A percentile compares a stretch with the other conserved stretches of the same genome.
Evolutionary conservation across 1,140 invertebrate genomes (phyloP).

Genomic region (Ceratina calcarata): DNA sequence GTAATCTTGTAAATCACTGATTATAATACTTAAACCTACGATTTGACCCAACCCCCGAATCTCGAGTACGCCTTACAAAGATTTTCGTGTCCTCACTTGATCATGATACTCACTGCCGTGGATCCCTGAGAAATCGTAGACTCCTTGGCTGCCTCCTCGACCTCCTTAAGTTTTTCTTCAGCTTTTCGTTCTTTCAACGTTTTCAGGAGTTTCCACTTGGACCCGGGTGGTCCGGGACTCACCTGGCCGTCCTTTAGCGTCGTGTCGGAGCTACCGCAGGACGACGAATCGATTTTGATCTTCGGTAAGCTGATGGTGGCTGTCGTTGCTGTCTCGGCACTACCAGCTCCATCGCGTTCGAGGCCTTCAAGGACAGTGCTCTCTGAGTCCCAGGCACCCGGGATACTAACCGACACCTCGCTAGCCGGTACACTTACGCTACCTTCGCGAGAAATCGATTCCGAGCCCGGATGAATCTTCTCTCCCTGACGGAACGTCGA

Average conservation of each 20-base stretch:
- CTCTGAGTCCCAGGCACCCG: conserved; percentile 75
- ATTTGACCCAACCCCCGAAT: conserved; percentile 66
- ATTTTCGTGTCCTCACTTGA: conserved; percentile 78
- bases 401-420: conserved; percentile 76
- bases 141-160: conserved; percentile 83
- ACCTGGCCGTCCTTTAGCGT: conserved; percentile 77
- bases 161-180: conserved; percentile 89
- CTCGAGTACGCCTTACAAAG: conserved; percentile 75
- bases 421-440: conserved; percentile 75
- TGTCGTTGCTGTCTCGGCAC: conserved; percentile 70
- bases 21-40: conserved; percentile 11
- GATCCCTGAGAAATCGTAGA: conserved; percentile 74
- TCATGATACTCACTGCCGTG: conserved; percentile 79
- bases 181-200: conserved; percentile 93
- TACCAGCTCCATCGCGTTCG: conserved; percentile 72
- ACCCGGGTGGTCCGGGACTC: conserved; percentile 84
- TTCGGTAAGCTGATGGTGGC: conserved; percentile 80
- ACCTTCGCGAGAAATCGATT: conserved; percentile 76
- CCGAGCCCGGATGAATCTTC: conserved; percentile 71
- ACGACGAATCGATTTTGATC: conserved; percentile 80
- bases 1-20: not conserved
- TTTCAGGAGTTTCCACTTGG: conserved; percentile 94
- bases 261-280: conserved; percentile 71
- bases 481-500: conserved; percentile 74
- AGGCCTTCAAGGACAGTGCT: conserved; percentile 73